These are phyloP conservation scores for Carapus acus DNA, from an alignment of 2,797 vertebrate genomes.

Conservation along the genomic window DNA sequence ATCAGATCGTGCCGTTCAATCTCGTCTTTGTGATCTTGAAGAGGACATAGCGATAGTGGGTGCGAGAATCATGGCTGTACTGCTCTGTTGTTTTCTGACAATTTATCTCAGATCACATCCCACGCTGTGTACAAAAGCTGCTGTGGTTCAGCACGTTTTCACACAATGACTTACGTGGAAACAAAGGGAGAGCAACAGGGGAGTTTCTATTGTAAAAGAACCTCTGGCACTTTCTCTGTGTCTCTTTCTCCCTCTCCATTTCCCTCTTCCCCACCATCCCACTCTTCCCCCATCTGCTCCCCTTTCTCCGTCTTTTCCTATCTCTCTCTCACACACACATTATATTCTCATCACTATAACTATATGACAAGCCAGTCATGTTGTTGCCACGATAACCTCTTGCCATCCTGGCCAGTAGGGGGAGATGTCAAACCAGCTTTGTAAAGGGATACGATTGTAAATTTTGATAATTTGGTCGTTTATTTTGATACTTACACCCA, in stretches of 20 bases:
- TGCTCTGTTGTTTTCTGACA: conserved; percentile 44
- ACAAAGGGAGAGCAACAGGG: conserved; percentile 25
- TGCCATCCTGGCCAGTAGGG: conserved; percentile 40
- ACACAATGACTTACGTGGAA: conserved; percentile 33
- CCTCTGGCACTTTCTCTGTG: conserved; percentile 40
- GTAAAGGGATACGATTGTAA: no score
- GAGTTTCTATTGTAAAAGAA: conserved; percentile 37
- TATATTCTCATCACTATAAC: no score
- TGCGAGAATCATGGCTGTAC: conserved; percentile 22
- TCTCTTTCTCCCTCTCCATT: no score
- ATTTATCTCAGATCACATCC: conserved; percentile 48
- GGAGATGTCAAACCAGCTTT: conserved; percentile 32
- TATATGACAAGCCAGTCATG: no score
- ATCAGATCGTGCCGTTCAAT: conserved; percentile 1
- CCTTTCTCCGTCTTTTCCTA: no score
- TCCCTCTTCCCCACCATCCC: no score
- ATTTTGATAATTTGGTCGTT: no score
- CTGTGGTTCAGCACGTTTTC: conserved; percentile 49
- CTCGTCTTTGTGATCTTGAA: conserved; percentile 7
- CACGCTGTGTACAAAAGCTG: conserved; percentile 56
- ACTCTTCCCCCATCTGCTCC: no score
- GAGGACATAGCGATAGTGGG: conserved; percentile 24
- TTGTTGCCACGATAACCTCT: conserved; percentile 26
- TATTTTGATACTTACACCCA: no score
- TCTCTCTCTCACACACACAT: no score